Evolutionary conservation across 2,888 invertebrate genomes (phyloP), one percentile per base, ranked within the genome.

Genomic region (Hydrotaea cyrtoneurina): DNA sequence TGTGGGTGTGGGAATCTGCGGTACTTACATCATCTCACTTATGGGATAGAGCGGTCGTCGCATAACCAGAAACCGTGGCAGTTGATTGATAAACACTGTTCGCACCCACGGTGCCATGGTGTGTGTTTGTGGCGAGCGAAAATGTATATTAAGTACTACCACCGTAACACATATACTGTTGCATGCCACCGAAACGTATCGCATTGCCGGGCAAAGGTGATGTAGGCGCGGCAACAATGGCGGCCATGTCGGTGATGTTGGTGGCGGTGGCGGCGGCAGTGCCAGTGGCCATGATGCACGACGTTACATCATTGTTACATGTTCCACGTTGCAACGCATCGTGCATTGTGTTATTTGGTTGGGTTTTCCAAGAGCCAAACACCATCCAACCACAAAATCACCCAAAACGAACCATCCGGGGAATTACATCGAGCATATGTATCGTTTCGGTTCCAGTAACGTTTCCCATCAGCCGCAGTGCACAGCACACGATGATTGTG

Each of bases 51-150:
- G 95, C 88, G 96, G 96, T 91, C 98, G 95, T 90, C 97, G 95
- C 97, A 98, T 98, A 90, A 97, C 97, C 90, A 98, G 94, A 91
- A 98, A 94, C 88, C 97, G 95, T 89, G 99, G 99, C 93, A 99
- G 94, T 92, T 98, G 97, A 94, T 99, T 98, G 91, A 98, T 97
- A 94, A 98, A 98, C 90, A 99, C 96, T 88, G 97, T 95, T 87
- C 97, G 96, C 90, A 99, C 97, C 98, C 98, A 98, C 77, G 98
- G 97, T 86, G 98, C 97, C 98, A 99, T 99, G 88, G 97, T 96
- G 94, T 98, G 98, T 87, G 99, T 99, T 93, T 98, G 97, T 87
- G 99, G 98, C 88, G 98, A 98, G 82, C 99, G 97, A 94, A 98
- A 99, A 94, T 99, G 98, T 89, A 98, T 97, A 94, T 99, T 99